Evolutionary conservation across 2,888 invertebrate genomes (phyloP).

Genomic region (Parnassius glacialis): DNA sequence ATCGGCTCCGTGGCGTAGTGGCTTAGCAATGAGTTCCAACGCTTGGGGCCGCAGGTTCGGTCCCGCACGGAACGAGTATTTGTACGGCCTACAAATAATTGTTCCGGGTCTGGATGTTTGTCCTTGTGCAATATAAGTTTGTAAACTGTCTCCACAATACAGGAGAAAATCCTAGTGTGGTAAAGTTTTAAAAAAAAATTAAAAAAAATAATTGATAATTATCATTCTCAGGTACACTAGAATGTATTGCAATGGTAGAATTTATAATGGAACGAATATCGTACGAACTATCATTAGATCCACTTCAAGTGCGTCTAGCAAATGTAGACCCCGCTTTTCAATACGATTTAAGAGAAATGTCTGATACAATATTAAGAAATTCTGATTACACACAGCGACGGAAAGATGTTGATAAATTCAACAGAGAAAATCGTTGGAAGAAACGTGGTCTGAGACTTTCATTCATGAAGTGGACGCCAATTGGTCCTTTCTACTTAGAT

Average conservation of each 20-base stretch:
- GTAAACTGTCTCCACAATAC: too few relatives aligned
- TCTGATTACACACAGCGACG: conserved; percentile 75
- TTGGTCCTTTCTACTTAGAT: not conserved
- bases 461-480: conserved; percentile 78
- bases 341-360: conserved; percentile 59
- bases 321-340: conserved; percentile 63
- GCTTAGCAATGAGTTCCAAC: too few relatives aligned
- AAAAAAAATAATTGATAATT: too few relatives aligned
- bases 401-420: conserved; percentile 74
- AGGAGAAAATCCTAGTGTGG: too few relatives aligned
- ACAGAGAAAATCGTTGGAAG: conserved; percentile 85
- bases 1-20: too few relatives aligned
- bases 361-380: conserved; percentile 73
- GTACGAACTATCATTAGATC: conserved; percentile 71
- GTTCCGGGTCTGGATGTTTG: too few relatives aligned
- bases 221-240: conserved; percentile 63
- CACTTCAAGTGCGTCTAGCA: conserved; percentile 73
- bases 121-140: too few relatives aligned
- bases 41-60: too few relatives aligned
- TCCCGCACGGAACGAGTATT: too few relatives aligned
- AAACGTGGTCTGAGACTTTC: conserved; percentile 83
- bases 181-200: too few relatives aligned
- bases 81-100: too few relatives aligned
- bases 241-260: conserved; percentile 79
- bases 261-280: conserved; percentile 83